Evolutionary conservation across 2,113 vertebrate species (phyloP), one percentile per base, ranked within the genome.

Genomic region (Propithecus coquereli): DNA sequence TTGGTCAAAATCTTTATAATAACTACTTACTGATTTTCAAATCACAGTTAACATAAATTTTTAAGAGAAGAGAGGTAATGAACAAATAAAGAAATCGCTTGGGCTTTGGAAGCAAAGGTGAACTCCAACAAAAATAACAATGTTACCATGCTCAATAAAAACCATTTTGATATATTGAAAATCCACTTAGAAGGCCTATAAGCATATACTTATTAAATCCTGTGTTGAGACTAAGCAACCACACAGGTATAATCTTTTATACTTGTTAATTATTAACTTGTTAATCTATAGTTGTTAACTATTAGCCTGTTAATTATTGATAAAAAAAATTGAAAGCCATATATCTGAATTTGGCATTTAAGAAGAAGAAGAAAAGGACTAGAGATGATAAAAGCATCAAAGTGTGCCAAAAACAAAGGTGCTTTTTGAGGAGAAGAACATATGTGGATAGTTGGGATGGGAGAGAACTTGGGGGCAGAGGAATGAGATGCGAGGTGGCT

Each of bases 11-110:
- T 90, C 30, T 84, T 91, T 93, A 94, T 52, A 66, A 30, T 63
- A 94, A 81, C 66, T 92, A 95, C 13, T 92, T 90, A 68, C 2
- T 94, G 65, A 88, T 83, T 94, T 96, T 93, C 54, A 16, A 95
- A 83, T 91, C 43, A 93, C 57, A 79, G 45, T 66, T 93, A 83
- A 95, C 47, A 77, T 0, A 92, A 7, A 65, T 65, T 96, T 90
- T 94, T 85, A 91, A 91, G 43, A 79, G 27, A 68, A 90, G 87
- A 90, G 18, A 66, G 5, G 4, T 32, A 82, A 86, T 50, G 25
- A 74, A 93, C 52, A 90, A 57, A 84, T 50, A 65, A 96, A 94
- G 34, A 91, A 87, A 66, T 73, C 95, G 22, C 66, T 94, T 84
- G 63, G 8, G 30, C 25, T 86, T 90, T 96, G 68, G 30, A 91